Percentiles rank a stretch among this genome's conserved stretches.
phyloP scores from a whole-genome alignment of 2,797 vertebrate genomes.

The Enteromius argenteus region DNA sequence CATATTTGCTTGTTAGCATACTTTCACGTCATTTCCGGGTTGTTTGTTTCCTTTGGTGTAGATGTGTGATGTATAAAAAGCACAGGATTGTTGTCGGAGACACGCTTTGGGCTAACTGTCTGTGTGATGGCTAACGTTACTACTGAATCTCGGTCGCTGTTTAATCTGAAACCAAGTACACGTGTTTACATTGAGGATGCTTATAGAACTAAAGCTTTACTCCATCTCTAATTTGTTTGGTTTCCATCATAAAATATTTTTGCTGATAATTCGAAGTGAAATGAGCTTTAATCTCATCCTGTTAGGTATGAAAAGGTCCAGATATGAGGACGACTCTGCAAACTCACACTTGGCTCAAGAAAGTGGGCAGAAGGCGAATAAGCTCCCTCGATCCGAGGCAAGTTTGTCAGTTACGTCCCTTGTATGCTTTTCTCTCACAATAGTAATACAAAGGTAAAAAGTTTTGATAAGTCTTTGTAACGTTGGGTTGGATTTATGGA shows the following conservation, averaged over 20 bases:
- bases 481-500: neutral
- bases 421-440: neutral
- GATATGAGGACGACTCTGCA: constrained; percentile 1
- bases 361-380: neutral
- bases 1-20: neutral
- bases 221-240: neutral
- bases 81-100: neutral
- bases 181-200: neutral
- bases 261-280: neutral
- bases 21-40: constrained; percentile 8
- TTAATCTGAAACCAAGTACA: neutral
- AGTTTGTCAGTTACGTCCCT: neutral
- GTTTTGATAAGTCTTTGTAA: neutral
- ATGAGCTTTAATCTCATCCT: neutral
- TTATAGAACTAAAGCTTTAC: neutral
- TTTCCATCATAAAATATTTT: neutral
- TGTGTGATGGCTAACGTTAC: neutral
- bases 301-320: constrained; percentile 51
- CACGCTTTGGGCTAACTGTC: neutral
- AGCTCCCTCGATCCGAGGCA: constrained; percentile 63
- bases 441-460: neutral
- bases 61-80: too few species aligned
- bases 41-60: neutral
- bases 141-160: neutral
- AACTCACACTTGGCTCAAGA: neutral